These are phyloP conservation scores for Ascaphus truei DNA, from an alignment of 2,113 vertebrate species.

Conservation along the genomic window DNA sequence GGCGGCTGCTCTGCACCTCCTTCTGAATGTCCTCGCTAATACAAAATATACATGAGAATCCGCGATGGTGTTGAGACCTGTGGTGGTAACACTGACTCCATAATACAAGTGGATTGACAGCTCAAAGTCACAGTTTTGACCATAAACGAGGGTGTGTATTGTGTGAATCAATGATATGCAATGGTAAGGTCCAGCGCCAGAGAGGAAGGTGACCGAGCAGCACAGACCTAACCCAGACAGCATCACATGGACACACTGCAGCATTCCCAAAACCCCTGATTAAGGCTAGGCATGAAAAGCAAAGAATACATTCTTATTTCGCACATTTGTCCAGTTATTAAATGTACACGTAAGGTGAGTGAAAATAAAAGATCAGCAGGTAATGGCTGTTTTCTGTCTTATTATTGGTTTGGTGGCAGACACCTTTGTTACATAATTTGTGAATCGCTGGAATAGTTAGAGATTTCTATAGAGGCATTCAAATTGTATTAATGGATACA, in stretches of 20 bases:
- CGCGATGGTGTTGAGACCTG: background rate
- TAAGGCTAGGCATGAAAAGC: constrained; percentile 2
- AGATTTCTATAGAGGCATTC: no score
- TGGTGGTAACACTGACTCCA: background rate
- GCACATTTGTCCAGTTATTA: no score
- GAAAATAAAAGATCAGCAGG: no score
- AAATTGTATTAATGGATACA: no score
- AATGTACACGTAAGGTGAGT: no score
- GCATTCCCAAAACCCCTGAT: background rate
- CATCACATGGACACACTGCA: background rate
- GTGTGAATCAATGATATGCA: background rate
- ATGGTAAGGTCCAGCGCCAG: background rate
- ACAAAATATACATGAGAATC: background rate
- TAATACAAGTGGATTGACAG: background rate
- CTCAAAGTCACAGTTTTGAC: background rate
- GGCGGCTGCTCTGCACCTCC: background rate
- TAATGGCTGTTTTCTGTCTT: no score
- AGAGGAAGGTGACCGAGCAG: background rate
- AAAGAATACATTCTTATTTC: no score
- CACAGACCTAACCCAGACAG: background rate
- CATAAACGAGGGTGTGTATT: background rate
- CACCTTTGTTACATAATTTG: no score
- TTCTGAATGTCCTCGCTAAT: background rate
- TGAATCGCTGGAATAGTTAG: no score
- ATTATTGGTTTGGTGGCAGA: no score